These are phyloP conservation scores for Pseudorasbora parva DNA, from an alignment of 2,113 vertebrate genomes.

Conservation along the genomic window DNA sequence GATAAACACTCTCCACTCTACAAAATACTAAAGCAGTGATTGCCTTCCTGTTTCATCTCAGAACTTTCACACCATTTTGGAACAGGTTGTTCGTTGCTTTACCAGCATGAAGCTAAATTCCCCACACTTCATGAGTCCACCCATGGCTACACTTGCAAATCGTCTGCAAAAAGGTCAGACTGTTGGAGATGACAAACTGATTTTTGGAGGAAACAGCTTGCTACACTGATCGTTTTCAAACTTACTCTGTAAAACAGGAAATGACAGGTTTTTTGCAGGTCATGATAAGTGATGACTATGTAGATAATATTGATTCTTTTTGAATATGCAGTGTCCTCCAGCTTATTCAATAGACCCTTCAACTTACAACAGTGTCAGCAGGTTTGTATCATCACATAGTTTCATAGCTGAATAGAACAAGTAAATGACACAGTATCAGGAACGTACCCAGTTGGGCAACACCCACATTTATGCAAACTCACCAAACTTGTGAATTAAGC, in stretches of 20 bases:
- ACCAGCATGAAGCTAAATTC: conserved; percentile 18
- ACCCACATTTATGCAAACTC: background rate
- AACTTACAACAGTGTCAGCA: background rate
- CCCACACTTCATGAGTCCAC: background rate
- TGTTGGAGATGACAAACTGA: conserved; percentile 44
- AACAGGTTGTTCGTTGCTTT: background rate
- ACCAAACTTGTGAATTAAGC: background rate
- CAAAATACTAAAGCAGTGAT: background rate
- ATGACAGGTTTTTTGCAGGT: background rate
- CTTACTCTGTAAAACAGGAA: conserved; percentile 12
- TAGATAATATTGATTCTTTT: background rate
- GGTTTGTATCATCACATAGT: background rate
- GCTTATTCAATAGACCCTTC: background rate
- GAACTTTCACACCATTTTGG: background rate
- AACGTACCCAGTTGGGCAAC: background rate
- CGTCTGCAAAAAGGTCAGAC: conserved; percentile 47
- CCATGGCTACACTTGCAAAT: conserved; percentile 7
- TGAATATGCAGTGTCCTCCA: background rate
- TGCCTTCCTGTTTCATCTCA: conserved; percentile 9
- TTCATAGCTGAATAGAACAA: background rate
- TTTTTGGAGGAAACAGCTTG: conserved; percentile 2
- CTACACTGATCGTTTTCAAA: background rate
- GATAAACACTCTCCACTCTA: background rate
- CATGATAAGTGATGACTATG: background rate
- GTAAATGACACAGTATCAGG: background rate